Base-by-base conservation (phyloP, 2,888 invertebrate genomes). In the Eucriotettix oculatus region DNA sequence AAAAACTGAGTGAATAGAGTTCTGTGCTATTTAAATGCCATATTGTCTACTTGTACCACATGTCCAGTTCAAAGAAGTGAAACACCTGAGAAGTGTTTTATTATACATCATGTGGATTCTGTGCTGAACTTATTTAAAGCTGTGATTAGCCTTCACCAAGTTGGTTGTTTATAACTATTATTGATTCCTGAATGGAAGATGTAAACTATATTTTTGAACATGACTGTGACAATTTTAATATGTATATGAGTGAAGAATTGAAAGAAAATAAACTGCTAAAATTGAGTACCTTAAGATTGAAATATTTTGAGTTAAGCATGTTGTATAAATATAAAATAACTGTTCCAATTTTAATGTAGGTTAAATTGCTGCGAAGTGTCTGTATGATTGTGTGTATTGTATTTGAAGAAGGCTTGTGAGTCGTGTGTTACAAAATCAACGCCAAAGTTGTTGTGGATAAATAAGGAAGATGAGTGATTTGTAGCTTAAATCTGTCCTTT, bases 1-100 rank as follows among this genome's bases (percentile, higher is more conserved):
- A 75, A 92, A 92, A 79, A 86, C 86, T 70, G 91, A 92, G 83
- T 91, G 88, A 90, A 59, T 16, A 29, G 29, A 48, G 48, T 48
- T 48, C 29, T 29, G 29, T 29, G 29, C 29, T 29, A 43, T 16
- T 57, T 57, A 42, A 53, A 17, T 53, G 53, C 29, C 48, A 48
- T 48, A 48, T 43, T 53, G 29, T 29, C 29, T 29, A 42, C 29
- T 43, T 42, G 10, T n/a, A 57, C 57, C 54, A 29, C 16, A 29
- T 43, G 60, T 60, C 42, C 60, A 57, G 54, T 52, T 29, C 29
- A 29, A 29, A 43, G 41, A 53, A 43, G 53, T 40, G 29, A 57
- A 57, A 29, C 29, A 29, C 29, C 29, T 29, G 29, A 29, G 29
- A 29, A 29, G 29, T 29, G 29, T 29, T 29, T 40, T 52, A 17